These are phyloP conservation scores for Propithecus perrieri DNA, from an alignment of 2,797 vertebrate species.

Conservation along the genomic window DNA sequence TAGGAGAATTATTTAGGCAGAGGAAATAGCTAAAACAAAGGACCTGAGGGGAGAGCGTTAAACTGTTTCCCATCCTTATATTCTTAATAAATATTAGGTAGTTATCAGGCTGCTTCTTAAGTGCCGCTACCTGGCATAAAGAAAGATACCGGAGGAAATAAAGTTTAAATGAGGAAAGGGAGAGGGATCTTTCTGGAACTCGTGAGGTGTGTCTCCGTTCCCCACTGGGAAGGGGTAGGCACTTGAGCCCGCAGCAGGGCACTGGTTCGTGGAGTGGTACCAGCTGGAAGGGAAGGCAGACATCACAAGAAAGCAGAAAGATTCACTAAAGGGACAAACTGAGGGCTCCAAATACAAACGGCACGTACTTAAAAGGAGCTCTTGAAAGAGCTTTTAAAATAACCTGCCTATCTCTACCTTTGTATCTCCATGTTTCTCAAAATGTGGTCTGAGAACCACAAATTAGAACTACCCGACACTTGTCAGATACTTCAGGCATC, in stretches of 20 bases:
- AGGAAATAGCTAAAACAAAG: neutral
- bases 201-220: neutral
- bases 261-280: fast-evolving
- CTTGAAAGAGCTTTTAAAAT: neutral
- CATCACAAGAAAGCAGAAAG: neutral
- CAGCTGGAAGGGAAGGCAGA: fast-evolving
- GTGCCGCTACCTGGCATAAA: neutral
- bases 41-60: neutral
- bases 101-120: neutral
- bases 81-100: neutral
- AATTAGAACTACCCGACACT: neutral
- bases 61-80: neutral
- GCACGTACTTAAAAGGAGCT: neutral
- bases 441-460: neutral
- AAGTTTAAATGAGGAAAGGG: neutral
- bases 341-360: neutral
- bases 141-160: neutral
- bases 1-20: neutral
- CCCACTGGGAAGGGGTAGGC: fast-evolving
- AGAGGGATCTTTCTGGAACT: neutral
- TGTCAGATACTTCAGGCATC: neutral
- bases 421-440: neutral
- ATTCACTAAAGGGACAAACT: neutral
- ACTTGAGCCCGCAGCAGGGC: fast-evolving
- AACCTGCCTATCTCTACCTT: neutral